A percentile compares a stretch with the other conserved stretches of the same genome.
These are phyloP conservation scores for Hippocampus mohnikei DNA, from an alignment of 2,113 vertebrate genomes.

Conservation along the genomic window DNA sequence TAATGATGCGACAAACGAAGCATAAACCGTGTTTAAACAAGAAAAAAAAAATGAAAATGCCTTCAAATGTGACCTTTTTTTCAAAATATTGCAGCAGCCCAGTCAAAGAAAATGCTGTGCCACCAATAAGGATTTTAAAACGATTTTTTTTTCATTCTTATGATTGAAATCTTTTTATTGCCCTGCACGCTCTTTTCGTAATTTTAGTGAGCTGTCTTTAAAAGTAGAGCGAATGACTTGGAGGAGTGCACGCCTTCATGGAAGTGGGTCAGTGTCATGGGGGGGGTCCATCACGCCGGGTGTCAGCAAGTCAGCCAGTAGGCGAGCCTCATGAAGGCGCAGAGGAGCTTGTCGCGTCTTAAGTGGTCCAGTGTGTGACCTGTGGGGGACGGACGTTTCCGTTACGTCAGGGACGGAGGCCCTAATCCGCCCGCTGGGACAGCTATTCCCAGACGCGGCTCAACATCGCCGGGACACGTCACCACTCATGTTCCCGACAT, in stretches of 20 bases:
- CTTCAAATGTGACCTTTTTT: neutral
- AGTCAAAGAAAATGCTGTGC: no score
- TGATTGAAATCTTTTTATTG: no score
- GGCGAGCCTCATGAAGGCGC: slow-evolving; percentile 13
- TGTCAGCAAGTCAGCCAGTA: neutral
- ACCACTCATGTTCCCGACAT: slow-evolving; percentile 19
- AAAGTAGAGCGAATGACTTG: neutral
- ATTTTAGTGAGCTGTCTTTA: no score
- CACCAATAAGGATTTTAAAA: no score
- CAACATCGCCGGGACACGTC: slow-evolving; percentile 39
- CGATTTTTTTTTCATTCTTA: no score
- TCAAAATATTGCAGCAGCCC: no score
- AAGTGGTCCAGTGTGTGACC: neutral
- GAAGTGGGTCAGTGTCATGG: neutral
- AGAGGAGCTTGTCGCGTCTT: slow-evolving; percentile 2
- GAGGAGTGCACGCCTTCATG: neutral
- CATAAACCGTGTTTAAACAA: no score
- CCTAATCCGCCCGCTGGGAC: slow-evolving; percentile 61
- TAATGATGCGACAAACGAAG: no score
- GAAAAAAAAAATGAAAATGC: no score
- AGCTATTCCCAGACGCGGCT: slow-evolving; percentile 63
- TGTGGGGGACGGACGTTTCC: slow-evolving; percentile 32
- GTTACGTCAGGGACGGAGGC: slow-evolving; percentile 62
- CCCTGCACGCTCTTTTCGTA: no score
- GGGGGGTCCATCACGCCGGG: neutral